Conservation (phyloP, 1,140 invertebrate genomes). For the Carposina sasakii region DNA sequence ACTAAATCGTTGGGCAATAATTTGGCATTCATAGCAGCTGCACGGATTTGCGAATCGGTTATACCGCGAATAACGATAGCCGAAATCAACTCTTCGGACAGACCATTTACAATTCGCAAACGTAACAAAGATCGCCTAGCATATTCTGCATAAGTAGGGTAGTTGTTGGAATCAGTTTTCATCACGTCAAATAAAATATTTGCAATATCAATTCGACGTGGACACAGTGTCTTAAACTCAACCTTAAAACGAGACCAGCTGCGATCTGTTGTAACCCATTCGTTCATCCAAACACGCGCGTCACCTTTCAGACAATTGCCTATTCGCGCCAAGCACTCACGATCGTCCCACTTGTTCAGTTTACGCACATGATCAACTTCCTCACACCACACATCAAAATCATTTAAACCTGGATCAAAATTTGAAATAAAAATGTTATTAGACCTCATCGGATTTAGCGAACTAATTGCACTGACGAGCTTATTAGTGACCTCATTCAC, state of each 20-base stretch:
- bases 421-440: conserved; percentile 5
- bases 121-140: background rate
- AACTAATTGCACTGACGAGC: background rate
- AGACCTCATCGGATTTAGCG: background rate
- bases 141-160: conserved; percentile 1
- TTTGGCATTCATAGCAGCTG: conserved; percentile 8
- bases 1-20: conserved; percentile 3
- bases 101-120: background rate
- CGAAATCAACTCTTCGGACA: background rate
- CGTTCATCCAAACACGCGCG: conserved; percentile 1
- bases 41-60: conserved; percentile 1
- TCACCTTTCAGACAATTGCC: conserved; percentile 4
- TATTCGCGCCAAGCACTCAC: background rate
- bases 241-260: background rate
- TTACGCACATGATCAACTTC: background rate
- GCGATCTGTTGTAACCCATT: conserved; percentile 3
- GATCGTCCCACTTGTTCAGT: background rate
- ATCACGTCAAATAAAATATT: conserved; percentile 6
- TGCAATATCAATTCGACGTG: background rate
- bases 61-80: conserved; percentile 7
- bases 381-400: conserved; percentile 1
- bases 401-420: conserved; percentile 4
- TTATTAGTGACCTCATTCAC: background rate
- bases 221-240: conserved; percentile 2
- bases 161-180: background rate